These are phyloP conservation scores for Drosophila heteroneura DNA, from an alignment of 2,888 invertebrate species.

Conservation along the genomic window DNA sequence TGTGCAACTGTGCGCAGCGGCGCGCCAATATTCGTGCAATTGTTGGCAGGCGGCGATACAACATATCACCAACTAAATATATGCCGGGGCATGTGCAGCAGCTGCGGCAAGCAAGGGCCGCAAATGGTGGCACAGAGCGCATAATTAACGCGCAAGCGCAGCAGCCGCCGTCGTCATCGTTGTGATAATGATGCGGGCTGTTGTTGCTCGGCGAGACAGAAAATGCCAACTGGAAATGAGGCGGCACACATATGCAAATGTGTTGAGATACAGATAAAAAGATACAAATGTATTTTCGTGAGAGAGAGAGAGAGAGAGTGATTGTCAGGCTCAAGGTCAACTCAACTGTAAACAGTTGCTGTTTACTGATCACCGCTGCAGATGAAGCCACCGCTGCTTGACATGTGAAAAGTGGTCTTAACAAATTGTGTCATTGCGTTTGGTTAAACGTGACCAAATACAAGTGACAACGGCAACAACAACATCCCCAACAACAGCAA, in stretches of 20 bases:
- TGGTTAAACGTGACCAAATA: constrained; percentile 63
- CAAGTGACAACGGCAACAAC: constrained; percentile 35
- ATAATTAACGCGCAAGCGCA: constrained; percentile 46
- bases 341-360: constrained; percentile 16
- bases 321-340: constrained; percentile 47
- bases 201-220: constrained; percentile 37
- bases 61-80: neutral
- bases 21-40: constrained; percentile 35
- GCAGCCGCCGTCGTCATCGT: constrained; percentile 2
- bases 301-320: neutral
- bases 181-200: constrained; percentile 55
- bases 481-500: constrained; percentile 9
- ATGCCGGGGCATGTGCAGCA: constrained; percentile 56
- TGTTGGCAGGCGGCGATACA: constrained; percentile 5
- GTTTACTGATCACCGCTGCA: constrained; percentile 15
- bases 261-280: constrained; percentile 7
- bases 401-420: constrained; percentile 75
- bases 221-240: constrained; percentile 80
- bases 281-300: constrained; percentile 8
- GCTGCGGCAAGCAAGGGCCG: constrained; percentile 40
- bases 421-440: constrained; percentile 73
- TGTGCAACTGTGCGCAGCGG: constrained; percentile 43
- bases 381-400: constrained; percentile 22
- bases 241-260: constrained; percentile 65
- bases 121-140: constrained; percentile 36